Base-by-base conservation (phyloP, 1,140 invertebrate species). In the Cherax quadricarinatus region DNA sequence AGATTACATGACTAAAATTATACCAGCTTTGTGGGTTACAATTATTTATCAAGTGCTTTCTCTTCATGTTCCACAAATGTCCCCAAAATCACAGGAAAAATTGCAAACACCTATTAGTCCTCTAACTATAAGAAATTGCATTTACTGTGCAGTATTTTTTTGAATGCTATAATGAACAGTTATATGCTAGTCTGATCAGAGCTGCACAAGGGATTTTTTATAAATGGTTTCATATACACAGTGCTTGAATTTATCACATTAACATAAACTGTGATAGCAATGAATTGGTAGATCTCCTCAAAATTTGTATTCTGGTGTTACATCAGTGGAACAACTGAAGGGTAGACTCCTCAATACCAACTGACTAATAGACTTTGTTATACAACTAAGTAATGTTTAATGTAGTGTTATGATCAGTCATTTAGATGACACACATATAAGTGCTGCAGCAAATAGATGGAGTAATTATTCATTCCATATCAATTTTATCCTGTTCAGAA, bases 311-410 rank as follows among this genome's bases (percentile, higher is more conserved):
- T 66, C 16, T 75, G 24, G 24, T 30, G n/a, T 3, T 75, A 12
- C 24, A 75, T 7, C 24, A 30, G 12, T 75, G 70, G 9, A 75
- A 75, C 70, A 24, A 30, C 12, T 75, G 12, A 75, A 21, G 14
- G 14, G 18, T 21, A 66, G 16, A 66, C 62, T 66, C 14, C 24
- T 75, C n/a, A 75, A 1, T 30, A 75, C 24, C 70, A 24, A 6
- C 24, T 75, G 24, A 75, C 70, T 75, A 30, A n/a, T 75, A 75
- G 70, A 75, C 70, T 30, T 75, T 75, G 24, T 75, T 16, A 75
- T 7, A 5, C 62, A 66, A 21, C 62, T 66, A 66, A 14, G 5
- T 66, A 66, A 66, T 66, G 6, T 14, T 5, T 70, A 4, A 21
- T 70, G 66, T 6, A 18, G 21, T 75, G 24, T 75, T 75, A 30